Evolutionary conservation across 2,888 invertebrate genomes (phyloP).

Genomic region (Fragum fragum): DNA sequence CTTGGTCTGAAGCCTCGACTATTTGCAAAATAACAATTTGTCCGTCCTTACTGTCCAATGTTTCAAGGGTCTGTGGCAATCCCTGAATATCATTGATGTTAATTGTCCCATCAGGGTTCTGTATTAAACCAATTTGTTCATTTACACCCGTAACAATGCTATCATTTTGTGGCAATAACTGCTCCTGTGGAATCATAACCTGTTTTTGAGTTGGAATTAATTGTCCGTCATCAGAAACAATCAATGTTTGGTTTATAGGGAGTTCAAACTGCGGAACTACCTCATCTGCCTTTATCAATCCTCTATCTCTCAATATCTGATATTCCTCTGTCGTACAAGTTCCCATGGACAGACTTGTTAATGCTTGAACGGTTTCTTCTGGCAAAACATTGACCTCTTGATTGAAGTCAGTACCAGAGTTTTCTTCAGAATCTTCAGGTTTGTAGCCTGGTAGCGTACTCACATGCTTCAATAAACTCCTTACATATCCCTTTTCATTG

Average conservation of each 20-base stretch:
- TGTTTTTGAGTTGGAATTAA: not conserved
- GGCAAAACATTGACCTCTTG: slow-evolving; percentile 47
- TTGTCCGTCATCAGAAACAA: not conserved
- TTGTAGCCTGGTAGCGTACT: slow-evolving; percentile 44
- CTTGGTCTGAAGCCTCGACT: slow-evolving; percentile 71
- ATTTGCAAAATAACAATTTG: slow-evolving; percentile 82
- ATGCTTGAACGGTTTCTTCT: slow-evolving; percentile 76
- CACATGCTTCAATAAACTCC: slow-evolving; percentile 70
- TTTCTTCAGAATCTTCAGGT: not conserved
- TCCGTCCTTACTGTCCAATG: slow-evolving; percentile 68
- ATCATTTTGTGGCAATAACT: not conserved
- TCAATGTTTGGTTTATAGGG: not conserved
- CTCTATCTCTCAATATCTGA: slow-evolving; percentile 44
- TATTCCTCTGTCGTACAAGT: slow-evolving; percentile 45
- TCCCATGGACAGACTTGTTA: slow-evolving; percentile 74
- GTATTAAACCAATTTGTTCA: slow-evolving; percentile 30
- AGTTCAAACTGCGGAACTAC: not conserved
- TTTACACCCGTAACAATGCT: not conserved
- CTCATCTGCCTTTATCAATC: slow-evolving; percentile 33
- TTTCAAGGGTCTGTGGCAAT: slow-evolving; percentile 59
- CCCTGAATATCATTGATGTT: slow-evolving; percentile 63
- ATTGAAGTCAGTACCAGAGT: not conserved
- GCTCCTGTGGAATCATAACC: not conserved
- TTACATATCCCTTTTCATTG: slow-evolving; percentile 80
- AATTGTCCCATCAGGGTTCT: slow-evolving; percentile 56